Evolutionary conservation across 23 tunicate species (phyloP).

Genomic region (Styela plicata): DNA sequence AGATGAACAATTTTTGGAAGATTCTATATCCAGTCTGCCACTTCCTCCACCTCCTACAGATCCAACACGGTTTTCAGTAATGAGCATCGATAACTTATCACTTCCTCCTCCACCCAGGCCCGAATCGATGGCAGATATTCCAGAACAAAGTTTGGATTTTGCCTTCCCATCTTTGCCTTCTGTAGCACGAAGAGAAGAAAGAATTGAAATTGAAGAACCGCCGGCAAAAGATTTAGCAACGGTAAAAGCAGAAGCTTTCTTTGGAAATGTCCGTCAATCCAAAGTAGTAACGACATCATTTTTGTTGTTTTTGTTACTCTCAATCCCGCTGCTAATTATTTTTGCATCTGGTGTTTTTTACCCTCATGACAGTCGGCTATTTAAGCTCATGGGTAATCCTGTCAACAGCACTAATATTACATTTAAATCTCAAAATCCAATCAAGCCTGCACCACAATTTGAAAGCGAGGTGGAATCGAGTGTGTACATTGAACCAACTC

Average conservation of each 20-base stretch:
- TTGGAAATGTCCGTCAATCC: constrained; percentile 21
- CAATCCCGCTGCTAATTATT: not conserved
- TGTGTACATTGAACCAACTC: not conserved
- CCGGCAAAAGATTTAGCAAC: not conserved
- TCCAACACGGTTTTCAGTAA: not conserved
- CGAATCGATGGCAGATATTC: constrained; percentile 18
- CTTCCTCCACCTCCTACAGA: constrained; percentile 2
- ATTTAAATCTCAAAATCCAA: too few species aligned
- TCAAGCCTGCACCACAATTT: not conserved
- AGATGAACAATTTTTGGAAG: not conserved
- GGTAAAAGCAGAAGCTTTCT: constrained; percentile 22
- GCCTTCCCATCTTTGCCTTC: constrained; percentile 29
- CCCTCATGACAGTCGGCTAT: constrained; percentile 1
- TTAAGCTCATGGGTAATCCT: not conserved
- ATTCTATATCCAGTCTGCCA: not conserved
- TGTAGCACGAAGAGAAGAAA: not conserved
- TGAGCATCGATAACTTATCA: constrained; percentile 23
- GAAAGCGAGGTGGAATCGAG: not conserved
- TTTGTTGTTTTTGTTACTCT: not conserved
- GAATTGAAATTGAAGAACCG: not conserved
- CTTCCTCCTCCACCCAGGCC: constrained; percentile 32
- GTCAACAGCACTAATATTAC: not conserved
- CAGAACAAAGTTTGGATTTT: not conserved
- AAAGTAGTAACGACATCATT: constrained; percentile 2
- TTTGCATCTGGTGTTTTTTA: constrained; percentile 19